Conservation (phyloP, 2,113 vertebrate genomes). For the Romanogobio albipinnatus region DNA sequence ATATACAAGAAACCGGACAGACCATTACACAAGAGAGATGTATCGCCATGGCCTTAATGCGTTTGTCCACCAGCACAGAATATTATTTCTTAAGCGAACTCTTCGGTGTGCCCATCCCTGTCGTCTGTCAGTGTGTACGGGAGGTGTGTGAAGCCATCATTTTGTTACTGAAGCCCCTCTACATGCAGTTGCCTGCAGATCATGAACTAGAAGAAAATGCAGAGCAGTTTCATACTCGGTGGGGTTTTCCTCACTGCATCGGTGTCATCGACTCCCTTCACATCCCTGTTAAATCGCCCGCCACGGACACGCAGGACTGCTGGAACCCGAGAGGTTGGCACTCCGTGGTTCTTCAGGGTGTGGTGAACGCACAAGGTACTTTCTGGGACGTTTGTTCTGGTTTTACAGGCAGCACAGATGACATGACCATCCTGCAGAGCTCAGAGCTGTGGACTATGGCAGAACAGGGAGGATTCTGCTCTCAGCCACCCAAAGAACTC, state of each 20-base stretch:
- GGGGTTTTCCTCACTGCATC: constrained; percentile 77
- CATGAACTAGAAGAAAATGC: constrained; percentile 73
- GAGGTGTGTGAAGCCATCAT: constrained; percentile 70
- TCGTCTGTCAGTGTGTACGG: constrained; percentile 70
- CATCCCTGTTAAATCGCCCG: constrained; percentile 68
- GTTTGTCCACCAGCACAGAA: constrained; percentile 72
- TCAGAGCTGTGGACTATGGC: constrained; percentile 74
- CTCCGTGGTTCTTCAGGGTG: constrained; percentile 73
- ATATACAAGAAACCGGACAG: constrained; percentile 51
- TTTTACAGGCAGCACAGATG: constrained; percentile 73
- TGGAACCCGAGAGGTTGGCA: constrained; percentile 71
- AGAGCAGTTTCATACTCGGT: constrained; percentile 68
- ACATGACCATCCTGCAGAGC: constrained; percentile 70
- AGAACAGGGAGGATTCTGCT: constrained; percentile 69
- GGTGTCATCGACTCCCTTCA: constrained; percentile 72
- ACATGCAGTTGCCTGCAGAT: constrained; percentile 67
- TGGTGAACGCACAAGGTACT: constrained; percentile 71
- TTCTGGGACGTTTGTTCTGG: constrained; percentile 75
- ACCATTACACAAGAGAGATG: constrained; percentile 71
- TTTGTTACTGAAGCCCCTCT: constrained; percentile 70
- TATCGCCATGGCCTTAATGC: constrained; percentile 74
- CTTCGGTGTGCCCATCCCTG: constrained; percentile 68
- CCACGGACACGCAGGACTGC: constrained; percentile 64
- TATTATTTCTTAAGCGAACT: constrained; percentile 70
- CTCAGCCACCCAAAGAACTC: constrained; percentile 69